Evolutionary conservation across 2,797 vertebrate genomes (phyloP).

Genomic region (Danio kyathit): DNA sequence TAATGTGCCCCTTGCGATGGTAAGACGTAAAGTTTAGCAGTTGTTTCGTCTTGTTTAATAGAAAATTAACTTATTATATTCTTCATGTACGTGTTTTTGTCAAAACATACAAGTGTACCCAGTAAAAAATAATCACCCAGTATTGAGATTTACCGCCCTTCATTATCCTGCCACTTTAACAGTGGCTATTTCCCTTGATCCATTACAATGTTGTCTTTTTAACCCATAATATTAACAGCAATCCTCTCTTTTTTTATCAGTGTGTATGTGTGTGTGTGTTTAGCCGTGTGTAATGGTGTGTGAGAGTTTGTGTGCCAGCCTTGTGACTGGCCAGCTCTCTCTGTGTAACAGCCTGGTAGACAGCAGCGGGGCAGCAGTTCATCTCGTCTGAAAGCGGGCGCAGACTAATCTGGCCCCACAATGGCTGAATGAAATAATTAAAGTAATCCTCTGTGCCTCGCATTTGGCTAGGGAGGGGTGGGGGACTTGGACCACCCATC

Average conservation of each 20-base stretch:
- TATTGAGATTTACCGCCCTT: background rate
- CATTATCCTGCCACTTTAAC: background rate
- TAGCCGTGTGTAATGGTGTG: constrained; percentile 34
- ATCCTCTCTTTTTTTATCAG: background rate
- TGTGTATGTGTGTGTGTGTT: constrained; percentile 49
- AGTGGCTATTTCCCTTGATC: background rate
- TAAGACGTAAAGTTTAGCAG: background rate
- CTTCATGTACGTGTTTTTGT: background rate
- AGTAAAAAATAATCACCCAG: background rate
- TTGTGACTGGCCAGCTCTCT: constrained; percentile 43
- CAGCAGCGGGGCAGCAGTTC: constrained; percentile 51
- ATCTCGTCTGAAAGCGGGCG: constrained; percentile 45
- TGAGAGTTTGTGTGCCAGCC: constrained; percentile 32
- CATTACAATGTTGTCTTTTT: background rate
- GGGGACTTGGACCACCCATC: constrained; percentile 59
- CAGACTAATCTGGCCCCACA: constrained; percentile 74
- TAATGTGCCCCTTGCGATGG: background rate
- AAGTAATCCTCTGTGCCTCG: constrained; percentile 73
- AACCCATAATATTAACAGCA: background rate
- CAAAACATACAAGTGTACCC: background rate
- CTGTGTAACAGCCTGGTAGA: constrained; percentile 46
- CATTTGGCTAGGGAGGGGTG: constrained; percentile 20
- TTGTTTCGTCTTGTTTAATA: too few relatives aligned
- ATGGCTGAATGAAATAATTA: constrained; percentile 77
- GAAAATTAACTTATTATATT: too few relatives aligned